Evolutionary conservation across 1,140 invertebrate genomes (phyloP), one percentile per base, ranked within the genome.

Genomic region (Lucilia sericata): DNA sequence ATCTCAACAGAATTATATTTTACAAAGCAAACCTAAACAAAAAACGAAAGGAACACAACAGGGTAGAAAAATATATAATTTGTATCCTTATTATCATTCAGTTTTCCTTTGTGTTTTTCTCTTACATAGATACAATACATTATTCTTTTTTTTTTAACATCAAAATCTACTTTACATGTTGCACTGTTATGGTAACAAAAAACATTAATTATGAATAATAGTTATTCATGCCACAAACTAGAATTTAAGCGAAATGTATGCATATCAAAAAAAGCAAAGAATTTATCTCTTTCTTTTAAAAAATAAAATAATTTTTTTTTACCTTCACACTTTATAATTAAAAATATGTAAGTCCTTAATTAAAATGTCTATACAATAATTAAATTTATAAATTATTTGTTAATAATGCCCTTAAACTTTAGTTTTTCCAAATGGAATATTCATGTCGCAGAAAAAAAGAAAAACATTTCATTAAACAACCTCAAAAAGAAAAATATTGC

Each of bases 171-270:
- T 80, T 80, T 51, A 49, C 76, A 80, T 80, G 42, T 80, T 80
- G 42, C 76, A 80, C 13, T 49, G n/a, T 19, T 51, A 51, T 80
- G n/a, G 9, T 25, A 80, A 19, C 3, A 4, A 7, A 30, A n/a
- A 25, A 80, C 47, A 80, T 78, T 78, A 78, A 78, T 42, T 80
- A 51, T 25, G 76, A 80, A 49, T 70, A 70, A 70, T 25, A 42
- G n/a, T 8, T 42, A 42, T 7, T 42, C 10, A 42, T 42, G 5
- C 2, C 42, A 42, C 42, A 42, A 42, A 42, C 42, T 8, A 42
- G 5, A 10, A 42, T 42, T 42, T 42, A 10, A 10, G 42, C 5
- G 5, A 42, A 8, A 42, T 42, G 42, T 42, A 42, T 42, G 42
- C 10, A 42, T 42, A 10, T 42, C 0, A 0, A 42, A 30, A 30